A percentile compares a stretch with the other conserved stretches of the same genome.
These are phyloP conservation scores for Ataeniobius toweri DNA, from an alignment of 2,797 vertebrate species.

Conservation along the genomic window DNA sequence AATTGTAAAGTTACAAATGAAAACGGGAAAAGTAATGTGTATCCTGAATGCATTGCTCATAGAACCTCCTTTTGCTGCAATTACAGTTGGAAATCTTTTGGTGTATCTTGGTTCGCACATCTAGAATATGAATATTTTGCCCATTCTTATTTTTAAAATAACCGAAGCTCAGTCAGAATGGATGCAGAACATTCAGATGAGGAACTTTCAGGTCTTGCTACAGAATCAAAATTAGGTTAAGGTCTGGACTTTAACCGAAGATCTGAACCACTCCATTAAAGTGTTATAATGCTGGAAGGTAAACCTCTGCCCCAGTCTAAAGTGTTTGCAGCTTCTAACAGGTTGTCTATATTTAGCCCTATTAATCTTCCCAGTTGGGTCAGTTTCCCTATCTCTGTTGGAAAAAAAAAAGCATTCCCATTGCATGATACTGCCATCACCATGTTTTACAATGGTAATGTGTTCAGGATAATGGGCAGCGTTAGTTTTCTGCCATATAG, in stretches of 20 bases:
- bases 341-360: background rate
- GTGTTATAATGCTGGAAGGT: background rate
- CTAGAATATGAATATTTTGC: background rate
- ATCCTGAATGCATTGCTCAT: background rate
- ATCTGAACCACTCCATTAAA: background rate
- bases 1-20: no score
- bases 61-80: background rate
- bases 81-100: background rate
- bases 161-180: background rate
- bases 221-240: background rate
- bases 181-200: background rate
- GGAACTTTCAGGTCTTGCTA: background rate
- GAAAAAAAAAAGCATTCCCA: no score
- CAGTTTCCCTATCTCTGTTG: background rate
- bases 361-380: background rate
- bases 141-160: background rate
- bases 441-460: background rate
- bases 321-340: background rate
- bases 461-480: background rate
- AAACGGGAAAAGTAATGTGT: no score
- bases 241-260: background rate
- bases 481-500: background rate
- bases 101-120: background rate
- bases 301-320: background rate
- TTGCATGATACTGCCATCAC: background rate